phyloP scores from a whole-genome alignment of 1,140 invertebrate genomes.

The Orchesella cincta region DNA sequence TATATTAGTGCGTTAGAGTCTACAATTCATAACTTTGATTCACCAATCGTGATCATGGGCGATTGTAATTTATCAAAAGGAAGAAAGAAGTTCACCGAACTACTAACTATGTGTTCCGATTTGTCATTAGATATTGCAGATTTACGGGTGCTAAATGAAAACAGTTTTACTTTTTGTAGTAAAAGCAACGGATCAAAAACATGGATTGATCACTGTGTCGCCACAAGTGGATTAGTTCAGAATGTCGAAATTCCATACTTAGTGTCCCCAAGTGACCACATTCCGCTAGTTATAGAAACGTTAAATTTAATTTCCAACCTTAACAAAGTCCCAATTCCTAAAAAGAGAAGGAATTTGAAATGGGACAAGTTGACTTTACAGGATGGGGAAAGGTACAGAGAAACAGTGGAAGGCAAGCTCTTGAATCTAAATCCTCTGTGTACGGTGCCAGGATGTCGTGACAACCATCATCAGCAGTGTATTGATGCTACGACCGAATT shows the following conservation, averaged over 20 bases:
- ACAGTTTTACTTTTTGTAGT: background rate
- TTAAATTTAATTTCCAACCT: no score
- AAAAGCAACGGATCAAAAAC: background rate
- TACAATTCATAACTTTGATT: background rate
- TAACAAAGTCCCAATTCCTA: no score
- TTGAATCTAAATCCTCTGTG: no score
- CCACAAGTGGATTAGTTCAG: background rate
- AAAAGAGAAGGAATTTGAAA: no score
- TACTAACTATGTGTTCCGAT: background rate
- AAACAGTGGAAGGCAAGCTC: no score
- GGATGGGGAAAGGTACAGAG: no score
- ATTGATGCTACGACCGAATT: no score
- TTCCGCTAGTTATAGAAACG: no score
- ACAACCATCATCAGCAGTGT: no score
- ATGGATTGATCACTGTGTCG: background rate
- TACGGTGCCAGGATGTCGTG: no score
- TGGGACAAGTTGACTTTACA: no score
- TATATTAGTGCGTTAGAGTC: background rate
- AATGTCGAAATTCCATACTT: background rate
- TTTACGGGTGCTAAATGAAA: background rate
- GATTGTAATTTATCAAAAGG: background rate
- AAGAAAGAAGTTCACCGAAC: background rate
- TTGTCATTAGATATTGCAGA: background rate
- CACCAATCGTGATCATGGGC: background rate
- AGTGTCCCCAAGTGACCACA: background rate